Conservation (phyloP, 2,888 invertebrate genomes). For the Formica aserva region DNA sequence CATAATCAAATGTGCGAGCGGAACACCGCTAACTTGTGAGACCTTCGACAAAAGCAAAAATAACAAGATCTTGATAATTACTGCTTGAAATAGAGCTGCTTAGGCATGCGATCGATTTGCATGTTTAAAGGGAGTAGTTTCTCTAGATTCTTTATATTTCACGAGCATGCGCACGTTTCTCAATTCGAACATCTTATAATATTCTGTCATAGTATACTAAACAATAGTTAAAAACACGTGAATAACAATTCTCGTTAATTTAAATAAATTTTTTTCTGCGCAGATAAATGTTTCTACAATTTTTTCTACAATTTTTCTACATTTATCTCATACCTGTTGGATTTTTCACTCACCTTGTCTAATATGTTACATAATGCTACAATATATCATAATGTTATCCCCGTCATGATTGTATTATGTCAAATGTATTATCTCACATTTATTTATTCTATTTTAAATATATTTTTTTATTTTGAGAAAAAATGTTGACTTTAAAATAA, state of each 20-base stretch:
- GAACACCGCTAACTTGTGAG: conserved; percentile 31
- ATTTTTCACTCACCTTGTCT: not conserved
- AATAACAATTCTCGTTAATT: not conserved
- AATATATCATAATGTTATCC: not conserved
- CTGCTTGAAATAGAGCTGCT: conserved; percentile 75
- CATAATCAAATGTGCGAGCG: conserved; percentile 11
- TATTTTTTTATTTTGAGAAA: not conserved
- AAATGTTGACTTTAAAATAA: not conserved
- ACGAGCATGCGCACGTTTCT: conserved; percentile 65
- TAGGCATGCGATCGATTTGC: conserved; percentile 74
- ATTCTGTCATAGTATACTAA: not conserved
- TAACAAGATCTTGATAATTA: conserved; percentile 69
- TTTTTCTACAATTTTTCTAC: not conserved
- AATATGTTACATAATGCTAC: not conserved
- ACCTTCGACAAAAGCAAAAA: conserved; percentile 63
- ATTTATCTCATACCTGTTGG: not conserved
- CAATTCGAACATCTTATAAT: conserved; percentile 23
- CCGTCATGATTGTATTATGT: not conserved
- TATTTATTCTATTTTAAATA: not conserved
- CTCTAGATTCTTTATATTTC: conserved; percentile 53
- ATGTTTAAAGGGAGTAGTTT: conserved; percentile 61
- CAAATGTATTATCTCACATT: not conserved
- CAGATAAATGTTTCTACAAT: not conserved
- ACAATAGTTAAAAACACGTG: not conserved
- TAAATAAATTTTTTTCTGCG: not conserved